Percentiles rank a stretch among this genome's conserved stretches.
Conservation (phyloP, 2,888 invertebrate species). For the Ophioninae sp. region DNA sequence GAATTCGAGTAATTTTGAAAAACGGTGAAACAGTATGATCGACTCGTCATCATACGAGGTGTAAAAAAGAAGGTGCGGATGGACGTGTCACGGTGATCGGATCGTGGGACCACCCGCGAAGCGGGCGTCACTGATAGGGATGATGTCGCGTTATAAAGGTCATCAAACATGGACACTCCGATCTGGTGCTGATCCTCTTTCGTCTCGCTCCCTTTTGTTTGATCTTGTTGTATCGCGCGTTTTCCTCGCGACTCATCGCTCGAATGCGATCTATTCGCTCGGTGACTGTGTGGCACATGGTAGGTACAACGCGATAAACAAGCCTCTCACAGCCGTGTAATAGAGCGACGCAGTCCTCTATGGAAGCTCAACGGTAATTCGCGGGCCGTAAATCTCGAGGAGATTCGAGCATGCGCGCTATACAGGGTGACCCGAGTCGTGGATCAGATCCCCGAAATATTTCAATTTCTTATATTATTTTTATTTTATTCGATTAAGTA, state of each 20-base stretch:
- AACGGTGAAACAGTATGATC: background rate
- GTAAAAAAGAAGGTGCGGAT: background rate
- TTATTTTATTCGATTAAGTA: too few species aligned
- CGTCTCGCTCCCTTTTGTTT: background rate
- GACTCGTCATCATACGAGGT: background rate
- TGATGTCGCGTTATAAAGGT: background rate
- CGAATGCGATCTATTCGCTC: background rate
- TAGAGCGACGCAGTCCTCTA: background rate
- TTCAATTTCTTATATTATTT: too few species aligned
- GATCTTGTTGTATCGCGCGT: slow-evolving; percentile 5
- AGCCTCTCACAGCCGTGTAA: background rate
- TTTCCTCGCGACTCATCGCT: slow-evolving; percentile 1
- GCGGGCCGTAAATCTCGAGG: background rate
- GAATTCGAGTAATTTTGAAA: background rate
- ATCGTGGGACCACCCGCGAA: background rate
- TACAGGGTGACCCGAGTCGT: background rate
- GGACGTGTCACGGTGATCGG: background rate
- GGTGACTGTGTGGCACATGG: background rate
- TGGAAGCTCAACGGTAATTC: background rate
- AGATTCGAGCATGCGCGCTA: background rate
- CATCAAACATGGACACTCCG: background rate
- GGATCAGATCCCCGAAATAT: background rate
- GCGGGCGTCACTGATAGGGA: background rate
- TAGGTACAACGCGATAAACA: background rate
- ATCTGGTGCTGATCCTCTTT: background rate